Base-by-base conservation (phyloP, 2,113 vertebrate species). In the Balaeniceps rex region DNA sequence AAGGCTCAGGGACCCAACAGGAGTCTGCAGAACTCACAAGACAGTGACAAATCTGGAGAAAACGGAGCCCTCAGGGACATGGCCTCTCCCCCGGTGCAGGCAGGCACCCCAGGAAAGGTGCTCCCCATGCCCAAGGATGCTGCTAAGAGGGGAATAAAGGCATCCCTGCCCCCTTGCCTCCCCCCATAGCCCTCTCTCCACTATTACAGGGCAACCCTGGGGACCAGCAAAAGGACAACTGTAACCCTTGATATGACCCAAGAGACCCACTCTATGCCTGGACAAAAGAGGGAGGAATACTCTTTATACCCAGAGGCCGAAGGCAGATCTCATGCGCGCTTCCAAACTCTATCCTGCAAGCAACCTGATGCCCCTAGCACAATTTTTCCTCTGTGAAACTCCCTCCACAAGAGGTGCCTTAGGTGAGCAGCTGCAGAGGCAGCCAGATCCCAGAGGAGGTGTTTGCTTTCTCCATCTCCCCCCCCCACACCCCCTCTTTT, bases 381-480 rank as follows among this genome's bases (percentile, higher is more conserved):
- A 29, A n/a, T 66, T 94, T 95, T 84, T 90, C 74, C 77, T 78
- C 44, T 42, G 92, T 72, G 92, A 95, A 94, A 87, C 66, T 94
- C 66, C 61, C 31, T 64, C 61, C 0, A 0, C 28, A 36, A 95
- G 88, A 55, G 47, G 22, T 65, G 90, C 83, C 70, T 92, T 72
- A 86, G 92, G 86, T 87, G 85, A 94, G 93, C 92, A 88, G 86
- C 96, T 94, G 95, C 80, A 49, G 74, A 82, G 49, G 55, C 70
- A 81, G 87, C 25, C 81, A 84, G 81, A 91, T 87, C 83, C 93
- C 40, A 24, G 65, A 61, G 91, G 88, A 94, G 77, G 49, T 85
- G 75, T 95, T 95, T 94, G 93, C 84, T 95, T 92, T 87, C 95
- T 92, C 87, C 92, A 58, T 93, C 90, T 91, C 58, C 70, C 47